These are phyloP conservation scores for Halictus quadricinctus DNA, from an alignment of 2,888 invertebrate species.

Conservation along the genomic window DNA sequence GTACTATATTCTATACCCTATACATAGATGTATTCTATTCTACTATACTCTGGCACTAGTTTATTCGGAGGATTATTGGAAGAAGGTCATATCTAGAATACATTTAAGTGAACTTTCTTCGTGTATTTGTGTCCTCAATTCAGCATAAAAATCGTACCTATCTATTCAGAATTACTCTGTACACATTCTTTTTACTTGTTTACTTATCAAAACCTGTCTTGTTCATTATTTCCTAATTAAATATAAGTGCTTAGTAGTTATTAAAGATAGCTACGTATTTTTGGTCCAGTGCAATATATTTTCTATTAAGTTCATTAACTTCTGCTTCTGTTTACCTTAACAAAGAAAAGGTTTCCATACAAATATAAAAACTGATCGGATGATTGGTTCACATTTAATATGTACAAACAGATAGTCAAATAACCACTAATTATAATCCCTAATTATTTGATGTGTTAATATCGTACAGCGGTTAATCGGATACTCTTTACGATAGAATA, in stretches of 20 bases:
- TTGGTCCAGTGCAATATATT: neutral
- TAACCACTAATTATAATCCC: no score
- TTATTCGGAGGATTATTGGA: neutral
- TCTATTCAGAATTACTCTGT: no score
- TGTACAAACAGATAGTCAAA: no score
- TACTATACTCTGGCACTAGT: no score
- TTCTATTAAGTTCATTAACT: neutral
- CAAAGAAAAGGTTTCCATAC: neutral
- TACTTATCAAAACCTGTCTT: neutral
- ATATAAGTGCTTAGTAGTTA: no score
- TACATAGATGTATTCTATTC: no score
- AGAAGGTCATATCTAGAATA: neutral
- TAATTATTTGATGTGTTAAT: no score
- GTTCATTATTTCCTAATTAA: neutral
- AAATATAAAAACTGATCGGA: neutral
- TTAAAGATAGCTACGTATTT: no score
- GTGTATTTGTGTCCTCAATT: neutral
- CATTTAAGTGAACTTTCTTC: neutral
- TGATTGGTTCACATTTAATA: neutral
- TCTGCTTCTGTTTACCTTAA: neutral
- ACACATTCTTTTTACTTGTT: neutral
- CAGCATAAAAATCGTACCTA: no score
- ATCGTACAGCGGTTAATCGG: no score
- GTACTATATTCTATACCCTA: no score
- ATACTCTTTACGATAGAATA: no score